A percentile compares a stretch with the other conserved stretches of the same genome.
These are phyloP conservation scores for Theretra japonica DNA, from an alignment of 2,888 invertebrate genomes.

Conservation along the genomic window DNA sequence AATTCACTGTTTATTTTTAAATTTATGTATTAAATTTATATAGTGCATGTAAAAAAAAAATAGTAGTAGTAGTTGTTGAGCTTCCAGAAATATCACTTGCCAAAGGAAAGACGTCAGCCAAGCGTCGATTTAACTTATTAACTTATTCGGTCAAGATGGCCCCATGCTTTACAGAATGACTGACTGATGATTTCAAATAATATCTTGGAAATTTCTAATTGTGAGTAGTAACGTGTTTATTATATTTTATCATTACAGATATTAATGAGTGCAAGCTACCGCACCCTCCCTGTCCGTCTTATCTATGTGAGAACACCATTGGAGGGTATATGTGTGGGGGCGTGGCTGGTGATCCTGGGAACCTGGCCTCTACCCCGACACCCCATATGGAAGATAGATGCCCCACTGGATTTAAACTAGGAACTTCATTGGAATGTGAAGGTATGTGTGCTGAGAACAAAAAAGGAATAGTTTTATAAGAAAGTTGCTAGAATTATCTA, in stretches of 20 bases:
- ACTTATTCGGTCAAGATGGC: too few species aligned
- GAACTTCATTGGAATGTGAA: conserved; percentile 73
- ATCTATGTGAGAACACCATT: conserved; percentile 76
- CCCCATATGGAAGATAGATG: conserved; percentile 69
- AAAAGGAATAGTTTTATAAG: background rate
- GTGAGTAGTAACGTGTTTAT: background rate
- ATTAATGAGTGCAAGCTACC: conserved; percentile 91
- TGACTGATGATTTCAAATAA: too few species aligned
- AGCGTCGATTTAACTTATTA: too few species aligned
- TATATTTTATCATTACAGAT: conserved; percentile 79
- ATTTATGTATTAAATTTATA: too few species aligned
- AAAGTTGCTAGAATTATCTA: too few species aligned
- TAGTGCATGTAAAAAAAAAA: too few species aligned
- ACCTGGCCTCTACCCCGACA: conserved; percentile 48
- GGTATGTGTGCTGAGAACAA: conserved; percentile 57
- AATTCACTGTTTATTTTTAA: too few species aligned
- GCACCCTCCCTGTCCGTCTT: conserved; percentile 70
- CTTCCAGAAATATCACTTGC: too few species aligned
- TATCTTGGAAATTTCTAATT: background rate
- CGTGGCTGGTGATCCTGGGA: conserved; percentile 63
- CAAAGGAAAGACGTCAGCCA: too few species aligned
- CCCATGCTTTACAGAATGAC: too few species aligned
- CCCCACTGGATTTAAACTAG: conserved; percentile 80
- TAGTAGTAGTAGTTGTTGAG: too few species aligned
- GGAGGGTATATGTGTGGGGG: conserved; percentile 80